Evolutionary conservation across 2,888 invertebrate species (phyloP).

Genomic region (Tipula vernalis): DNA sequence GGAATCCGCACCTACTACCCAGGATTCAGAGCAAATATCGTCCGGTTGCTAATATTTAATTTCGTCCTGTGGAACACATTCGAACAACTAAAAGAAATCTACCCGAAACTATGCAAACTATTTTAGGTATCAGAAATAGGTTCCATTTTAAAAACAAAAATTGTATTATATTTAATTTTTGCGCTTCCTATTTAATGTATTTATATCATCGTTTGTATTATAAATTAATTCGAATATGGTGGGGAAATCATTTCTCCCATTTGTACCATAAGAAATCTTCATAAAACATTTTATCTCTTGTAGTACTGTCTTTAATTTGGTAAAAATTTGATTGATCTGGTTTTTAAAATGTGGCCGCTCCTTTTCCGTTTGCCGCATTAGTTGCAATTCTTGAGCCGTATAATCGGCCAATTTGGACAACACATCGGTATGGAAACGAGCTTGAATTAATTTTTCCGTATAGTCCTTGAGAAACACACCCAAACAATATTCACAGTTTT

Average conservation of each 20-base stretch:
- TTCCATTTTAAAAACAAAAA: background rate
- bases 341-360: conserved; percentile 8
- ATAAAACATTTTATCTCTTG: conserved; percentile 10
- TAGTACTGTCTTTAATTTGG: background rate
- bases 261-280: background rate
- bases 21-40: conserved; percentile 51
- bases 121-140: background rate
- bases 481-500: conserved; percentile 5
- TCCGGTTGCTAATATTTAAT: conserved; percentile 54
- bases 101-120: too few species aligned
- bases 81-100: conserved; percentile 43
- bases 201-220: background rate
- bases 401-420: conserved; percentile 9
- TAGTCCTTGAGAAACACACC: conserved; percentile 12
- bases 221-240: conserved; percentile 9
- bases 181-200: background rate
- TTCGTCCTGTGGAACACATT: conserved; percentile 52
- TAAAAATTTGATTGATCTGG: conserved; percentile 10
- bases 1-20: conserved; percentile 49
- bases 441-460: background rate
- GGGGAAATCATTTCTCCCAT: background rate
- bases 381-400: conserved; percentile 5
- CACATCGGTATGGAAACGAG: background rate
- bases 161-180: background rate
- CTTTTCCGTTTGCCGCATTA: background rate